Conservation (phyloP, 1,140 invertebrate genomes). For the Drosophila sucinea region DNA sequence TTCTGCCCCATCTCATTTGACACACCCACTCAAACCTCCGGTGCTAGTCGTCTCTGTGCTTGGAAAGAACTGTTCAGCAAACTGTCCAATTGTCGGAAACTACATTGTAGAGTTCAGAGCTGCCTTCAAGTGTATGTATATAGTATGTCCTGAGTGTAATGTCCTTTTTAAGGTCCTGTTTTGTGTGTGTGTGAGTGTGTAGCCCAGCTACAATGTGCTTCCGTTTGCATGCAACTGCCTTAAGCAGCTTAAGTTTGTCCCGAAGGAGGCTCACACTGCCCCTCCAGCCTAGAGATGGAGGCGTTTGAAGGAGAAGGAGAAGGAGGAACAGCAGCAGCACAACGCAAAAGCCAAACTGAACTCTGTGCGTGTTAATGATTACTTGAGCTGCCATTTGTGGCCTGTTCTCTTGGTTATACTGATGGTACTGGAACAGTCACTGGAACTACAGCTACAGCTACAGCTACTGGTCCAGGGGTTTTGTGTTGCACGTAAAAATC, state of each 20-base stretch:
- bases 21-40: conserved; percentile 13
- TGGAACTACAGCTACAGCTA: conserved; percentile 22
- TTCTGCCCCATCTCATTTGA: background rate
- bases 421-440: background rate
- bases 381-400: conserved; percentile 75
- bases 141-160: conserved; percentile 64
- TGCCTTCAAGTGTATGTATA: conserved; percentile 24
- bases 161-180: conserved; percentile 61
- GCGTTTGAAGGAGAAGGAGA: too few species aligned
- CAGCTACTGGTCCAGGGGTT: background rate
- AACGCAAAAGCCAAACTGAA: background rate
- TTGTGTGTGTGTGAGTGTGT: conserved; percentile 14
- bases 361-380: conserved; percentile 75
- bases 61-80: conserved; percentile 21
- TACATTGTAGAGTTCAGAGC: conserved; percentile 56
- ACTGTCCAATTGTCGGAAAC: conserved; percentile 54
- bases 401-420: conserved; percentile 39
- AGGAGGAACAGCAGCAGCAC: too few species aligned
- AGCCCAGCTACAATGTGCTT: conserved; percentile 55
- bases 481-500: conserved; percentile 69
- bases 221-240: conserved; percentile 72
- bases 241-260: conserved; percentile 71
- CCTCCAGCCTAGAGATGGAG: conserved; percentile 10
- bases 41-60: conserved; percentile 15
- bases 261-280: background rate